Conservation (phyloP, 1,140 invertebrate genomes). For the Camponotus pennsylvanicus region DNA sequence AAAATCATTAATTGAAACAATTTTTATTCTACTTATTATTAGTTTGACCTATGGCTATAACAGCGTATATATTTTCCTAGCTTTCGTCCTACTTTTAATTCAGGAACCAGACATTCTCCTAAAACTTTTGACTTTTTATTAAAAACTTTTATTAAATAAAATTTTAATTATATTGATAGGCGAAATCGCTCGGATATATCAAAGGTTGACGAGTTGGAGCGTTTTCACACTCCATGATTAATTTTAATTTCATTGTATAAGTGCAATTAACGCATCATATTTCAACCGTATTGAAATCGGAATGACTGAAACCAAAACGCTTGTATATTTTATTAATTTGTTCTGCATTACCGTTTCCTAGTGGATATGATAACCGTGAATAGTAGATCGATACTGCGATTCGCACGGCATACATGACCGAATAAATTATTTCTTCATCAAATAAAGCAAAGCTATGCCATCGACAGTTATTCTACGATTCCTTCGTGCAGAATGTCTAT, state of each 20-base stretch:
- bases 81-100: background rate
- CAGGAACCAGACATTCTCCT: background rate
- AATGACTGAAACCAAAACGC: background rate
- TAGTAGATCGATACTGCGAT: conserved; percentile 37
- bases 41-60: background rate
- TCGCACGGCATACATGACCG: conserved; percentile 7
- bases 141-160: conserved; percentile 27
- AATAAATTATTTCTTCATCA: conserved; percentile 16
- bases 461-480: background rate
- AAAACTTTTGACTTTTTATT: conserved; percentile 5
- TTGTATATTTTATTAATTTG: conserved; percentile 49
- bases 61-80: background rate
- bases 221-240: conserved; percentile 3
- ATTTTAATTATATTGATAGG: background rate
- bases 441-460: no score
- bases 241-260: background rate
- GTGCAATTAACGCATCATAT: conserved; percentile 38
- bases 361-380: background rate
- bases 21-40: background rate
- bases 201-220: background rate
- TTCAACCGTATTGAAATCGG: background rate
- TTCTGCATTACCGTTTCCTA: conserved; percentile 10
- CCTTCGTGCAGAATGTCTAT: background rate
- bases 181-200: background rate
- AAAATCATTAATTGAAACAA: background rate